phyloP scores from a whole-genome alignment of 2,113 vertebrate species.

The Laterallus jamaicensis region DNA sequence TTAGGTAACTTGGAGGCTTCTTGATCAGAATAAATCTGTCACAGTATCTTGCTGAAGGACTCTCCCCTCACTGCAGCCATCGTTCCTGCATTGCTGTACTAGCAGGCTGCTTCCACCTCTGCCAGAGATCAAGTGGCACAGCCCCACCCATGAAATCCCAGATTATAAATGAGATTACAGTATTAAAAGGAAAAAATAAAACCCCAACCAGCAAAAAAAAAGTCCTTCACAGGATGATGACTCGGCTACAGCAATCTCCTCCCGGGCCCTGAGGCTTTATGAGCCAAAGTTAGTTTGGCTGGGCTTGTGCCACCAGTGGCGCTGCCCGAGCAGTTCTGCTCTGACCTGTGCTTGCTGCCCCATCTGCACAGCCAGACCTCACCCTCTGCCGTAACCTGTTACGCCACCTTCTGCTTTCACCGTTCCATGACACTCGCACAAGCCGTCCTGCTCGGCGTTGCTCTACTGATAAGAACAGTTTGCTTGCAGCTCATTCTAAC shows the following conservation, averaged over 20 bases:
- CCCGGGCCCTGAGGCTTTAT: background rate
- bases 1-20: background rate
- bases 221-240: background rate
- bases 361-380: background rate
- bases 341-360: background rate
- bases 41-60: background rate
- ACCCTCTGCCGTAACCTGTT: background rate
- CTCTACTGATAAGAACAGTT: background rate
- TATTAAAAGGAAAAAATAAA: background rate
- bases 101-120: background rate
- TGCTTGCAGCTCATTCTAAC: background rate
- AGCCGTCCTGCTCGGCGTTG: background rate
- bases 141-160: background rate
- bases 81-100: background rate
- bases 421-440: background rate
- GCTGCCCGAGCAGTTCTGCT: background rate
- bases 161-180: background rate
- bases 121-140: background rate
- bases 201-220: background rate
- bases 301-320: background rate
- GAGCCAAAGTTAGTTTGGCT: background rate
- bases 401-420: background rate
- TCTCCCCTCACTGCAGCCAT: background rate
- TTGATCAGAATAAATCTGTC: background rate
- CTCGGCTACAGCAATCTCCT: background rate